Base-by-base conservation (phyloP, 1,140 invertebrate genomes). In the Ceratitis capitata region DNA sequence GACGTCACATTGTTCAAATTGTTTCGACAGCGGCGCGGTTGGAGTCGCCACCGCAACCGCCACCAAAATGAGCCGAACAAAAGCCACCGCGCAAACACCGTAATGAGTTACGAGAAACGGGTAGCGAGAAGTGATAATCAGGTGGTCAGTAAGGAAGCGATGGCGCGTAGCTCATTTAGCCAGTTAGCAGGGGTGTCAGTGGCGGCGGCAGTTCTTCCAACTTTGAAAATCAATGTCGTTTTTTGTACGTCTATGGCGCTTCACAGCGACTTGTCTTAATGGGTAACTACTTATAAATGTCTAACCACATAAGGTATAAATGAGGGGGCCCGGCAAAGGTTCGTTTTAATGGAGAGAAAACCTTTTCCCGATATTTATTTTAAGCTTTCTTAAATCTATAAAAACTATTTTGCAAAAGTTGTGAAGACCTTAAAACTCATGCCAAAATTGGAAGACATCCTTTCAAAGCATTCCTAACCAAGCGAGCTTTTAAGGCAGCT, bases 1-100 rank as follows among this genome's bases (percentile, higher is more conserved):
- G 86, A 86, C 86, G 86, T 86, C 86, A 86, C 86, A 84, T 86
- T 85, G 84, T 83, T 86, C 84, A 86, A 86, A 86, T 86, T 86
- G 85, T 86, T 86, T 84, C 85, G 85, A 86, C 85, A 86, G 69
- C 58, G 82, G 56, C 69, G 82, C 64, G 85, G 53, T 84, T 83
- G 85, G 69, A 78, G 74, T 86, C 83, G 85, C 85, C 85, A 85
- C 85, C 56, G 58, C 61, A 14, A 26, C 42, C 84, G 58, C 82
- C 69, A 78, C 5, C 69, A 78, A 23, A 9, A 19, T 14, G 29
- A 19, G 29, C 23, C 69, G 39, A 39, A 39, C 69, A 78, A 78
- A 45, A 1, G 69, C 69, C 29, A 78, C 19, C 19, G 23, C 39
- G n/a, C n/a, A n/a, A 78, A 45, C 32, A 45, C n/a, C 3, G 19